A percentile compares a stretch with the other conserved stretches of the same genome.
phyloP scores from a whole-genome alignment of 2,888 invertebrate genomes.

The Parnassius mnemosyne region DNA sequence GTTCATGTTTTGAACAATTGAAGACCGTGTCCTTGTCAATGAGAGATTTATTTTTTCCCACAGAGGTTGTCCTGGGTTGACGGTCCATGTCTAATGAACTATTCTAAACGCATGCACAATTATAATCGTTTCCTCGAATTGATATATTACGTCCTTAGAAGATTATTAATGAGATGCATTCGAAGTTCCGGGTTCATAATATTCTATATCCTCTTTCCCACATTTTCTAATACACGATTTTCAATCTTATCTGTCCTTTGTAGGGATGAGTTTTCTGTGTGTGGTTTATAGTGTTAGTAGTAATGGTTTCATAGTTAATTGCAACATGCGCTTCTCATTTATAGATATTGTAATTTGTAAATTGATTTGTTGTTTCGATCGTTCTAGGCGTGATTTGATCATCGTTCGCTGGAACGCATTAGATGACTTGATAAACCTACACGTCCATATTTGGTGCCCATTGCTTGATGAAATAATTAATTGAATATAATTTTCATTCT shows the following conservation, averaged over 20 bases:
- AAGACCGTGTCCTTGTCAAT: constrained; percentile 52
- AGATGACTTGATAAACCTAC: constrained; percentile 9
- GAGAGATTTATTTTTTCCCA: constrained; percentile 69
- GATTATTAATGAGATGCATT: constrained; percentile 48
- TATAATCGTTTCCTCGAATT: constrained; percentile 54
- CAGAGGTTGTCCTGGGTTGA: constrained; percentile 38
- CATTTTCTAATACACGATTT: not conserved
- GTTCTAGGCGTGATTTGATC: constrained; percentile 40
- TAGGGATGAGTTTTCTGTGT: constrained; percentile 4
- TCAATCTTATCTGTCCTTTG: constrained; percentile 2
- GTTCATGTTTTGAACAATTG: constrained; percentile 44
- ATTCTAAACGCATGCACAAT: constrained; percentile 51
- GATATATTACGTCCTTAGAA: constrained; percentile 37
- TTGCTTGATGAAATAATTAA: constrained; percentile 13
- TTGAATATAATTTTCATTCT: not conserved
- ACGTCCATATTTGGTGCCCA: constrained; percentile 9
- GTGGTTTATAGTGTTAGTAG: not conserved
- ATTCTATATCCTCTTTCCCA: constrained; percentile 12
- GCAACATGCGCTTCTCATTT: constrained; percentile 42
- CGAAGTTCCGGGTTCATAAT: constrained; percentile 47
- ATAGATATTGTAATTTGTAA: constrained; percentile 41
- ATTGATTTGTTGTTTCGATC: constrained; percentile 40
- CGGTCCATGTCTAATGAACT: constrained; percentile 46
- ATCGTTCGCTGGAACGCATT: constrained; percentile 42
- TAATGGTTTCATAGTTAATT: constrained; percentile 26